Evolutionary conservation across 2,113 vertebrate species (phyloP), one percentile per base, ranked within the genome.

Genomic region (Centropus unirufus): DNA sequence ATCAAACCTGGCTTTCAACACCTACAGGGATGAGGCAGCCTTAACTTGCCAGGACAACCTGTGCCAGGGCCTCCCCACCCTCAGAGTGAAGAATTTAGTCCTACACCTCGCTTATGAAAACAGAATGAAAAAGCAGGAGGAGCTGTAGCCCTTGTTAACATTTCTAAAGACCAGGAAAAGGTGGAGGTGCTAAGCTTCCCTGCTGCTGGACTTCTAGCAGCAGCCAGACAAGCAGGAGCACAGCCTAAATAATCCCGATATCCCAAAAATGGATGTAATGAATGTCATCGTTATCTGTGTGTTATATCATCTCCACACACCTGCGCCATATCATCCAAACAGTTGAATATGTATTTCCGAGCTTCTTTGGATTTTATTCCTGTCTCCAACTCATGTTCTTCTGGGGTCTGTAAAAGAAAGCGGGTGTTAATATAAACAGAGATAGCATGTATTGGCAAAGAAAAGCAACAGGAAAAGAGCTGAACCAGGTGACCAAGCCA

Each of bases 311-410:
- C 29, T 51, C 64, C 72, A 91, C 95, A 95, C 85, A 99, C 99
- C 99, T 99, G 99, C 96, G 99, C 99, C 99, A 99, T 99, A 89
- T 99, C 99, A 97, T 99, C 99, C 83, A 99, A 98, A 97, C 99
- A 99, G 97, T 99, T 99, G 90, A 99, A 99, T 96, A 99, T 99
- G 77, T 99, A 99, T 97, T 99, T 99, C 88, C 99, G 98, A 66
- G 99, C 99, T 97, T 99, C 99, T 97, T 99, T 99, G 42, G 99
- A 99, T 98, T 99, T 99, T 95, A 99, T 99, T 91, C 99, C 99
- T 92, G 99, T 99, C 96, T 99, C 99, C 55, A 99, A 98, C 97
- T 99, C 99, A 59, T 99, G 99, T 89, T 99, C 99, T 67, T 99
- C 97, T 19, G 99, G 98, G 22, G 99, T 99, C 99, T 99, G 86